These are phyloP conservation scores for Smittia aterrima DNA, from an alignment of 2,888 invertebrate species.

Conservation along the genomic window DNA sequence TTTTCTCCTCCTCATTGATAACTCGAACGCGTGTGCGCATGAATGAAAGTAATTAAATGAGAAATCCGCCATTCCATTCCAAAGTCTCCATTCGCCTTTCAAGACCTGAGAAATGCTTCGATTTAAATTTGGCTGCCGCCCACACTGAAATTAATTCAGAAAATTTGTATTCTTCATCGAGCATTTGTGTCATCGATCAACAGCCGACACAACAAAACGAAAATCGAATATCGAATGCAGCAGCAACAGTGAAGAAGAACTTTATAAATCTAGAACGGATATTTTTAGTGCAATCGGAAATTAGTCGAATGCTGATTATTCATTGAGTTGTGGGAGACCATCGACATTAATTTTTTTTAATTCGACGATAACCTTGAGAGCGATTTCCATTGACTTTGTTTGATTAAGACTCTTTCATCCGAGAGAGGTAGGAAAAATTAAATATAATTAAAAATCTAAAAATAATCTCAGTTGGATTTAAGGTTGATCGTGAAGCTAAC, in stretches of 20 bases:
- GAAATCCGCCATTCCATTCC: not conserved
- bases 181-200: constrained; percentile 32
- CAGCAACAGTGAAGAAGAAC: not conserved
- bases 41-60: not conserved
- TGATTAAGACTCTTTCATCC: constrained; percentile 16
- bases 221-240: not conserved
- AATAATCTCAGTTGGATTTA: not conserved
- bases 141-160: constrained; percentile 14
- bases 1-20: not conserved
- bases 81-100: not conserved
- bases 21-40: not conserved
- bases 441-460: not conserved
- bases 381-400: not conserved
- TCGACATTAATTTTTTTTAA: not conserved
- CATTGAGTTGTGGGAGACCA: not conserved
- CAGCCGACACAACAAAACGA: not conserved
- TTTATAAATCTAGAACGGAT: constrained; percentile 34
- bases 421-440: no score
- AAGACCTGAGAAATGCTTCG: not conserved
- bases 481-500: not conserved
- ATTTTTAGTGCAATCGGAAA: constrained; percentile 40
- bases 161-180: constrained; percentile 30
- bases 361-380: not conserved
- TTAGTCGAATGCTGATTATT: not conserved
- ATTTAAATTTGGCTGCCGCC: not conserved